Conservation (phyloP, 1,140 invertebrate species). For the Anoplophora glabripennis region DNA sequence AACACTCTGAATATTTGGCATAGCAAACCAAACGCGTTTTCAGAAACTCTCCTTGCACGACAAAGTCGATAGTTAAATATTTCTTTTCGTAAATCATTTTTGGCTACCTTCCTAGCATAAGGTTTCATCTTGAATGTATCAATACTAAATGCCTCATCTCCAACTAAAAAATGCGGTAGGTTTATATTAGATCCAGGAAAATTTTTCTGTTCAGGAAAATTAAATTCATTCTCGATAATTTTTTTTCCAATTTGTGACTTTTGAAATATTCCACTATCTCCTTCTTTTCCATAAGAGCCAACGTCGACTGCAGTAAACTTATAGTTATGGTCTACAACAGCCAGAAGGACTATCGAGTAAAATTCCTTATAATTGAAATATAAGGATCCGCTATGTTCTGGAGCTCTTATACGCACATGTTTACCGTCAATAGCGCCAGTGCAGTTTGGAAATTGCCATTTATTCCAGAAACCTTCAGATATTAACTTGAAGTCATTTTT, state of each 20-base stretch:
- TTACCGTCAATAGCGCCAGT: slow-evolving; percentile 50
- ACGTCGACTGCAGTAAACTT: slow-evolving; percentile 49
- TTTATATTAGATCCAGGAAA: not conserved
- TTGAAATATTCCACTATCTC: slow-evolving; percentile 38
- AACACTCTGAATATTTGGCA: slow-evolving; percentile 18
- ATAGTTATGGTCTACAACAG: slow-evolving; percentile 48
- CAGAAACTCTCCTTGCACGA: slow-evolving; percentile 18
- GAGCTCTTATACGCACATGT: slow-evolving; percentile 46
- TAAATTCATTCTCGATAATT: slow-evolving; percentile 9
- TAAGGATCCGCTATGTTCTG: slow-evolving; percentile 40
- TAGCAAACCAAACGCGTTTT: slow-evolving; percentile 22
- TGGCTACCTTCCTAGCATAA: slow-evolving; percentile 15
- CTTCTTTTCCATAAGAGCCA: slow-evolving; percentile 46
- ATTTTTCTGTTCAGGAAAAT: slow-evolving; percentile 12
- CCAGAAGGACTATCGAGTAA: slow-evolving; percentile 49
- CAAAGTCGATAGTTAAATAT: slow-evolving; percentile 25
- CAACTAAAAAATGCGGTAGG: slow-evolving; percentile 11
- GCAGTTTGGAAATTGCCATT: slow-evolving; percentile 44
- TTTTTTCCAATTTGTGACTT: slow-evolving; percentile 7
- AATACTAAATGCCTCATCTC: slow-evolving; percentile 17
- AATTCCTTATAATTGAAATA: slow-evolving; percentile 50
- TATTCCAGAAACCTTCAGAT: slow-evolving; percentile 27
- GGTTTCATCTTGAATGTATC: slow-evolving; percentile 9
- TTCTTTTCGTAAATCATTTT: slow-evolving; percentile 13
- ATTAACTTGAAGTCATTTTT: not conserved